A percentile compares a stretch with the other conserved stretches of the same genome.
Evolutionary conservation across 1,140 invertebrate species (phyloP).

Genomic region (Ericerus pela): DNA sequence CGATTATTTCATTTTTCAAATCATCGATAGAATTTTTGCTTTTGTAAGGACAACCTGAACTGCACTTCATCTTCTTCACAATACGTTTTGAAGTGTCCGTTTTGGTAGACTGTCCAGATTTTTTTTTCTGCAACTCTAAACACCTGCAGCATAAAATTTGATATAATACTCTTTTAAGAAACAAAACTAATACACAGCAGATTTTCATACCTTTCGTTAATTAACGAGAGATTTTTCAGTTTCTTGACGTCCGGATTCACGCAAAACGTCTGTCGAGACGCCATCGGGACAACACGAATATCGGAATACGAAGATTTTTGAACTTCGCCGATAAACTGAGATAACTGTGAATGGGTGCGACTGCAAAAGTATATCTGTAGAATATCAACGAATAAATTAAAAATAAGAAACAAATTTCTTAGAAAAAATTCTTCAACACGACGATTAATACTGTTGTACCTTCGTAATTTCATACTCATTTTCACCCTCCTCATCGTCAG

Average conservation of each 20-base stretch:
- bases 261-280: constrained; percentile 85
- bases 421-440: background rate
- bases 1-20: constrained; percentile 47
- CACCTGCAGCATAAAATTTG: constrained; percentile 39
- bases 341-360: constrained; percentile 89
- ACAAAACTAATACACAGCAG: constrained; percentile 6
- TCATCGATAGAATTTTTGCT: constrained; percentile 46
- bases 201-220: constrained; percentile 64
- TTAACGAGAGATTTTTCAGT: constrained; percentile 60
- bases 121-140: constrained; percentile 61
- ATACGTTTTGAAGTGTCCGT: constrained; percentile 43
- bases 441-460: background rate
- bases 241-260: constrained; percentile 68
- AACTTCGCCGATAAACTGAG: constrained; percentile 85
- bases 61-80: constrained; percentile 42
- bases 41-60: constrained; percentile 41
- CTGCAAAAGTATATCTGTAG: constrained; percentile 84
- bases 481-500: constrained; percentile 37
- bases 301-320: constrained; percentile 63
- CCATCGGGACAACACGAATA: constrained; percentile 64
- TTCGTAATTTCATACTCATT: constrained; percentile 1
- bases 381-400: constrained; percentile 2
- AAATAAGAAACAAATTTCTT: constrained; percentile 13
- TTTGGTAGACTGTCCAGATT: constrained; percentile 40
- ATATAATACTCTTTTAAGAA: constrained; percentile 14